Conservation (phyloP, 2,888 invertebrate genomes). For the Drosophila anomalata region DNA sequence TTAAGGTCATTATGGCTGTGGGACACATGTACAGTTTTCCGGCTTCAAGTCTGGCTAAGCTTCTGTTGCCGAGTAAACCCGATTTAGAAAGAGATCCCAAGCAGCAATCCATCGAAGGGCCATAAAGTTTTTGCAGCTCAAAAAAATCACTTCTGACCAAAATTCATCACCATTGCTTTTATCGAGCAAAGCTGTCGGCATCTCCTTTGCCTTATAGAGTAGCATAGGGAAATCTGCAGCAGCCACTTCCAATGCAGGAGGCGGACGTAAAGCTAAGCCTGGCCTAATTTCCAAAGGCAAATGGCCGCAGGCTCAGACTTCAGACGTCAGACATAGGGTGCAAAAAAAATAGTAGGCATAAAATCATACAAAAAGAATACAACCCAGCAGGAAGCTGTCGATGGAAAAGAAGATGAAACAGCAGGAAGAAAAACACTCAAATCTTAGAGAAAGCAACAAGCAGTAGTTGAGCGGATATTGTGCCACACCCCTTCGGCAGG, state of each 20-base stretch:
- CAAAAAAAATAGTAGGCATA: conserved; percentile 30
- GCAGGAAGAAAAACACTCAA: conserved; percentile 2
- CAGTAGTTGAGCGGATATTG: conserved; percentile 39
- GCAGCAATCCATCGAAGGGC: conserved; percentile 33
- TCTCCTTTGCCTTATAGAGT: conserved; percentile 18
- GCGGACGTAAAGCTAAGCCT: conserved; percentile 52
- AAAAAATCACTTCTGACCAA: conserved; percentile 31
- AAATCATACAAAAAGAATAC: conserved; percentile 33
- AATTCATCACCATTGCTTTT: conserved; percentile 44
- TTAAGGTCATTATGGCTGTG: conserved; percentile 36
- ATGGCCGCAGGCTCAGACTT: conserved; percentile 30
- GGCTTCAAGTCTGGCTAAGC: conserved; percentile 34
- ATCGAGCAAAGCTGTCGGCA: conserved; percentile 9
- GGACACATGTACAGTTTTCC: not conserved
- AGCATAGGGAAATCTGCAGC: conserved; percentile 29
- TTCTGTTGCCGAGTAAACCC: conserved; percentile 8
- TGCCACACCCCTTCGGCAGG: conserved; percentile 22
- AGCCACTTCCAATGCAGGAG: conserved; percentile 49
- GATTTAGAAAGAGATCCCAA: conserved; percentile 10
- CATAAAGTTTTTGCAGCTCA: conserved; percentile 27
- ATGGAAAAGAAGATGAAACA: conserved; percentile 44
- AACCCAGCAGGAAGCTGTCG: conserved; percentile 50
- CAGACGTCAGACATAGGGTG: conserved; percentile 20
- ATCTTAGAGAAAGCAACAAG: conserved; percentile 31
- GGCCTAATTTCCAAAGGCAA: conserved; percentile 64